phyloP scores from a whole-genome alignment of 53 echinoderm and acorn worm genomes.

The Antedon mediterranea region DNA sequence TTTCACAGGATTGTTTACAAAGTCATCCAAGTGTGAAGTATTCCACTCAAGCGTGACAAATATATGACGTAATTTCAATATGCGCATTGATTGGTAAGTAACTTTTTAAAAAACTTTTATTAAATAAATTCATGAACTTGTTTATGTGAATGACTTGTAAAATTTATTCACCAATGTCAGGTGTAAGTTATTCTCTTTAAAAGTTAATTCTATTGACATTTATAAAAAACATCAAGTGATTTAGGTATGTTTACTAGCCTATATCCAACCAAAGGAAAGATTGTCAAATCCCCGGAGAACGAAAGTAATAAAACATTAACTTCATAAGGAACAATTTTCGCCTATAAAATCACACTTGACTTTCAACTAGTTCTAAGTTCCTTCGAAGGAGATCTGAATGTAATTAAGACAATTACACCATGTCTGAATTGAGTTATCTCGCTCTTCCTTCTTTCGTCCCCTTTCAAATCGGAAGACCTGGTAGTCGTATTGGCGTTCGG shows the following conservation, averaged over 20 bases:
- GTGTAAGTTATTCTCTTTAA: neutral
- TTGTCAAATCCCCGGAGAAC: neutral
- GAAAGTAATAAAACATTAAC: neutral
- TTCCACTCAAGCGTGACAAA: neutral
- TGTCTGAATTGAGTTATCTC: neutral
- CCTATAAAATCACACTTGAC: neutral
- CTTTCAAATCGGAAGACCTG: neutral
- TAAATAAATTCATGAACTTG: neutral
- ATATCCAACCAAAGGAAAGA: neutral
- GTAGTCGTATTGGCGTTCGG: neutral
- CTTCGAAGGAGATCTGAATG: neutral
- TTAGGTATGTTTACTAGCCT: neutral
- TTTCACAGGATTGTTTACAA: too few species aligned
- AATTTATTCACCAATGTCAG: neutral
- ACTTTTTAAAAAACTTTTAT: neutral
- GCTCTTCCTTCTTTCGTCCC: neutral
- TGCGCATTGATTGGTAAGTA: neutral
- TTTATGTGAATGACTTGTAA: neutral
- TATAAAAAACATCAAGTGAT: neutral
- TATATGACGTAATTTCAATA: neutral
- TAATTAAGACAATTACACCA: neutral
- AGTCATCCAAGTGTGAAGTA: too few species aligned
- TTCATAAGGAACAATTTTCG: neutral
- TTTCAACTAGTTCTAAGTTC: neutral
- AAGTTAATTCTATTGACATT: neutral